Percentiles rank a stretch among this genome's conserved stretches.
These are phyloP conservation scores for Heptranchias perlo DNA, from an alignment of 2,113 vertebrate species.

Conservation along the genomic window DNA sequence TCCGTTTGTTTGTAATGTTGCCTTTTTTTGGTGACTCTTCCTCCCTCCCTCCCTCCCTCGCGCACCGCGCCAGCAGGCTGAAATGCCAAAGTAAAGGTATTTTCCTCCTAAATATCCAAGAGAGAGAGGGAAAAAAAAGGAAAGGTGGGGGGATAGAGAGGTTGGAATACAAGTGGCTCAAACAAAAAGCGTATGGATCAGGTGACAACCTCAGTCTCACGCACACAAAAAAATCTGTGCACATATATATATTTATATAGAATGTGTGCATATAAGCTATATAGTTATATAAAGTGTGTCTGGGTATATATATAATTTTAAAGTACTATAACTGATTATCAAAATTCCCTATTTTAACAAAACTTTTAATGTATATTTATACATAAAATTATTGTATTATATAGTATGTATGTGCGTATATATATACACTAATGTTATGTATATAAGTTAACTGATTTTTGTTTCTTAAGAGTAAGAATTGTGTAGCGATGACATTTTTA, in stretches of 20 bases:
- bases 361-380: not conserved
- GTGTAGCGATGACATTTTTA: not conserved
- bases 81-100: not conserved
- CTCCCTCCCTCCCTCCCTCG: too few species aligned
- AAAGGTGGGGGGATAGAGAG: not conserved
- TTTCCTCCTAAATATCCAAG: not conserved
- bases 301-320: not conserved
- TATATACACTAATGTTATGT: not conserved
- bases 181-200: not conserved
- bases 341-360: not conserved
- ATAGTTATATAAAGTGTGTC: not conserved
- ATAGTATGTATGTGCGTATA: not conserved
- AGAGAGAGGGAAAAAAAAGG: not conserved
- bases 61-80: not conserved
- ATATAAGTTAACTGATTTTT: not conserved
- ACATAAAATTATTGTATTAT: not conserved
- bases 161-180: not conserved
- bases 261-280: not conserved
- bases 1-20: too few species aligned
- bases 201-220: not conserved
- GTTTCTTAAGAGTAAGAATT: not conserved
- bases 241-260: not conserved
- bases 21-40: too few species aligned
- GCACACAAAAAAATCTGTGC: not conserved
- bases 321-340: not conserved